A percentile compares a stretch with the other conserved stretches of the same genome.
phyloP scores from a whole-genome alignment of 2,888 invertebrate species.

The Tillus elongatus region DNA sequence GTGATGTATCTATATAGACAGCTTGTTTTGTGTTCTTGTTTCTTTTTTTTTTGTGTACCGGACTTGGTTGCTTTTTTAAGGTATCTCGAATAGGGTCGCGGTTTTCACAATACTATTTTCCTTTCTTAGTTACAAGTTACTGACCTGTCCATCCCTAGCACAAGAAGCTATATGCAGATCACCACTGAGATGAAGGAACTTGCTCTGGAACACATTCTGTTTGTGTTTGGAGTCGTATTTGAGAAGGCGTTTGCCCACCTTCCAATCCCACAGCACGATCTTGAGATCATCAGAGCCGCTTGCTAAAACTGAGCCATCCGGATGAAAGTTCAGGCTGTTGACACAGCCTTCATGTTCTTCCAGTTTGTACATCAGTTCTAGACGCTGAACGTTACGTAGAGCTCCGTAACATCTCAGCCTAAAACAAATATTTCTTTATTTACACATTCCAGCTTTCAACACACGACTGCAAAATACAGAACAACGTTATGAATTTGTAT shows the following conservation, averaged over 20 bases:
- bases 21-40: no score
- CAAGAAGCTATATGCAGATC: slow-evolving; percentile 81
- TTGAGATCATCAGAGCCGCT: slow-evolving; percentile 87
- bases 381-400: slow-evolving; percentile 69
- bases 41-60: no score
- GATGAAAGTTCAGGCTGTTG: slow-evolving; percentile 85
- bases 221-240: slow-evolving; percentile 73
- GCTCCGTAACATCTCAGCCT: slow-evolving; percentile 70
- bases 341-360: slow-evolving; percentile 83
- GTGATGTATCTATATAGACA: no score
- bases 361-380: slow-evolving; percentile 68
- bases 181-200: slow-evolving; percentile 72
- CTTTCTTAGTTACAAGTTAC: no score
- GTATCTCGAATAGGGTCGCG: no score
- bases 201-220: slow-evolving; percentile 83
- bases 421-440: slow-evolving; percentile 49
- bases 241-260: slow-evolving; percentile 54
- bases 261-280: slow-evolving; percentile 89
- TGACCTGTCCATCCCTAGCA: slow-evolving; percentile 82
- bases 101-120: no score
- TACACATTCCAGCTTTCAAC: slow-evolving; percentile 41
- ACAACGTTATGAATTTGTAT: no score
- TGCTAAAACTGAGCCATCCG: slow-evolving; percentile 64
- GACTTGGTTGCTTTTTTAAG: no score
- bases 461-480: no score